Percentiles rank a stretch among this genome's conserved stretches.
Evolutionary conservation across 2,888 invertebrate species (phyloP).

Genomic region (Acronicta leporina): DNA sequence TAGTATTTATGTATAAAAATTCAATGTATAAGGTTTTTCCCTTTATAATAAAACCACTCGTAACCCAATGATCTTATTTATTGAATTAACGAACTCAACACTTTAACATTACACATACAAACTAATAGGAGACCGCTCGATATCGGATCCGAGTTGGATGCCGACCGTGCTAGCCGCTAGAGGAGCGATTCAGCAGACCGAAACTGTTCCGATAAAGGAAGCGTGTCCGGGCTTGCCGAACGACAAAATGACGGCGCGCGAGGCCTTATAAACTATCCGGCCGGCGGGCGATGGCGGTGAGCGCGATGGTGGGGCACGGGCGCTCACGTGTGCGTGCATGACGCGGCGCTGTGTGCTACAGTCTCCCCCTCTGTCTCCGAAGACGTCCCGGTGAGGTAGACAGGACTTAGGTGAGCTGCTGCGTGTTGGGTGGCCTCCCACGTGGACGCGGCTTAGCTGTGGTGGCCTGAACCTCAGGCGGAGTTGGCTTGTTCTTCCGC

Average conservation of each 20-base stretch:
- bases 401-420: conserved; percentile 10
- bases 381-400: conserved; percentile 11
- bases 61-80: neutral
- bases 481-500: conserved; percentile 4
- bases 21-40: too few species aligned
- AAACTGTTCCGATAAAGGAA: conserved; percentile 4
- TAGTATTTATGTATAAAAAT: too few species aligned
- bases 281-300: too few species aligned
- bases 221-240: too few species aligned
- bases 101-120: neutral
- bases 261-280: too few species aligned
- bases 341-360: too few species aligned
- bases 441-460: conserved; percentile 8
- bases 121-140: neutral
- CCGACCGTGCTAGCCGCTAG: conserved; percentile 5
- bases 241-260: too few species aligned
- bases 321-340: too few species aligned
- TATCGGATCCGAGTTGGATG: conserved; percentile 4
- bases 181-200: conserved; percentile 4
- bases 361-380: conserved; percentile 15
- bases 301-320: too few species aligned
- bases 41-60: conserved; percentile 6
- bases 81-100: neutral
- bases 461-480: neutral
- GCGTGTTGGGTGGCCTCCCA: conserved; percentile 14